Base-by-base conservation (phyloP, 2,888 invertebrate species). In the Dascillus cervinus region DNA sequence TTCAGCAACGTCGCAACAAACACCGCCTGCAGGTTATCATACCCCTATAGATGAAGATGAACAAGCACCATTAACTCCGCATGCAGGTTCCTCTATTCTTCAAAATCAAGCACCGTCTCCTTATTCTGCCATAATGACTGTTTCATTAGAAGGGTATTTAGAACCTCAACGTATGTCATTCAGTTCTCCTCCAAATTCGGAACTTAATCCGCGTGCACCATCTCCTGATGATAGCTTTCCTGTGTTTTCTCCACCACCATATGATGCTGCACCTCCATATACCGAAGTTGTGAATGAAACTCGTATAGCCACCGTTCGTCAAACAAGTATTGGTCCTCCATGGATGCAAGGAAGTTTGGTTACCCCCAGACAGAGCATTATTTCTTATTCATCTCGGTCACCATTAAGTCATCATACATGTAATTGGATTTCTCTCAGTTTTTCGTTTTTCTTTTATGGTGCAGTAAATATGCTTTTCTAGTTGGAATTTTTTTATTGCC, bases 401-500 rank as follows among this genome's bases (percentile, higher is more conserved):
- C 75, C 77, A 33, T 69, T 72, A 55, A 89, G 89, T 49, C 90
- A 91, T 73, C 90, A 90, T 64, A 88, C 87, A 73, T 91, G 91
- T 91, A 90, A 82, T 62, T 64, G 32, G n/a, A 20, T 22, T 37
- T 35, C 17, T 4, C 8, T 8, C 8, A 8, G 8, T 6, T 17
- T 17, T 17, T 8, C 17, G 17, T 17, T 8, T 17, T 17, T 17
- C 5, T 17, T 8, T 17, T 17, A 4, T 17, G 17, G 4, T 17
- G 4, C 17, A 17, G 17, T 8, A 17, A 6, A 4, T 8, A 6
- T 8, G 17, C 8, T 6, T 17, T 17, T 17, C 8, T 6, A 17
- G 8, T 17, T 8, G 8, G 8, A 25, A 26, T 13, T 33, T 38
- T n/a, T n/a, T n/a, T n/a, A n/a, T n/a, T n/a, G n/a, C n/a, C n/a